A percentile compares a stretch with the other conserved stretches of the same genome.
Evolutionary conservation across 2,797 vertebrate species (phyloP).

Genomic region (Rhabdophis nuchalis): DNA sequence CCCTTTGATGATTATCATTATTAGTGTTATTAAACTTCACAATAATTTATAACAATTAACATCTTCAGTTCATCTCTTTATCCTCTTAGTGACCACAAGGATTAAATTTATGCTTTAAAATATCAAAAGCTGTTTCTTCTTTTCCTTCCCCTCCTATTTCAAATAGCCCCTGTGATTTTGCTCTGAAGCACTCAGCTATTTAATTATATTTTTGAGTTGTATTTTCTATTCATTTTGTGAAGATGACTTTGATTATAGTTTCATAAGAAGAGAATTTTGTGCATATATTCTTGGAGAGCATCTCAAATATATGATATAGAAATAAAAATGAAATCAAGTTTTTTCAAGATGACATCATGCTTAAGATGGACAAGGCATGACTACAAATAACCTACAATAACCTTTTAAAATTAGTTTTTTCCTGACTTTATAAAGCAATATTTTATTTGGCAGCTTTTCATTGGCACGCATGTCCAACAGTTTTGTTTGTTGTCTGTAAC

Average conservation of each 20-base stretch:
- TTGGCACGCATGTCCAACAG: slow-evolving; percentile 72
- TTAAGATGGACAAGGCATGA: slow-evolving; percentile 75
- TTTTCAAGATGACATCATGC: slow-evolving; percentile 73
- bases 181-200: neutral
- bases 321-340: slow-evolving; percentile 61
- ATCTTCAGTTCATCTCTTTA: neutral
- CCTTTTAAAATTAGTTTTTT: slow-evolving; percentile 82
- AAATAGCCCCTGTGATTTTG: neutral
- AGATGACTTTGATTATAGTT: slow-evolving; percentile 45
- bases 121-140: neutral
- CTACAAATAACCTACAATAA: slow-evolving; percentile 83
- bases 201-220: neutral
- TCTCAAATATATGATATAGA: slow-evolving; percentile 68
- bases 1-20: neutral
- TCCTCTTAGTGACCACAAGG: neutral
- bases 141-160: neutral
- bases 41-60: neutral
- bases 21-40: neutral
- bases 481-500: slow-evolving; percentile 83
- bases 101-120: neutral
- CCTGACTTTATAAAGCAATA: slow-evolving; percentile 82
- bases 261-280: slow-evolving; percentile 51
- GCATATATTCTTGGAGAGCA: slow-evolving; percentile 60
- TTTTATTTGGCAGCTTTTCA: slow-evolving; percentile 77
- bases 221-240: slow-evolving; percentile 54